Base-by-base conservation (phyloP, 2,113 vertebrate species). In the Cettia cetti region DNA sequence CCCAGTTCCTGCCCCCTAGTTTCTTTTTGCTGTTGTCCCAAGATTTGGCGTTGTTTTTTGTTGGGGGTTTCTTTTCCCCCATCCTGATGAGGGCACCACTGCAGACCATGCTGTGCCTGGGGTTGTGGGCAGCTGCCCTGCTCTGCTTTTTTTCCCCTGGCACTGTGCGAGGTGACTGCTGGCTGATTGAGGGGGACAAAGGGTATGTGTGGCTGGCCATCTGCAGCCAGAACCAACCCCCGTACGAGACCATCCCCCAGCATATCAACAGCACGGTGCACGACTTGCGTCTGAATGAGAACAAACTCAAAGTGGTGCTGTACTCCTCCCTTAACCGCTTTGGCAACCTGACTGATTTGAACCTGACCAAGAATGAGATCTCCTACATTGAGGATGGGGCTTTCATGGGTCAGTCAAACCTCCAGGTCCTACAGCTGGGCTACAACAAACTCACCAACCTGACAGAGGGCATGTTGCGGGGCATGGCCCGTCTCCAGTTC, bases 201-300 rank as follows among this genome's bases (percentile, higher is more conserved):
- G 99, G 99, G 50, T 99, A 99, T 4, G 99, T 99, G 52, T 99
- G 99, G 99, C 97, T 99, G 97, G 99, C 99, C 87, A 99, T 99
- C 97, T 99, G 99, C 98, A 99, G 99, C 97, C 99, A 99, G 98
- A 99, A 99, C 98, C 99, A 99, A 97, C 99, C 99, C 13, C 99
- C 99, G 0, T 99, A 99, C 5, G 99, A 99, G 97, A 99, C 99
- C 96, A 99, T 99, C 75, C 99, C 99, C 27, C 99, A 99, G 97
- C 99, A 99, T 91, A 99, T 99, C 98, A 99, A 99, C 97, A 99
- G 99, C 98, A 99, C 99, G 1, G 99, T 99, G 95, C 99, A 99
- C 0, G 99, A 99, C 96, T 98, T 99, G 94, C 98, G 99, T 72
- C 98, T 99, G 94, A 99, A 99, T 0, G 99, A 99, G 97, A 99